These are phyloP conservation scores for Pteropus rufus DNA, from an alignment of 2,797 vertebrate genomes.

Conservation along the genomic window DNA sequence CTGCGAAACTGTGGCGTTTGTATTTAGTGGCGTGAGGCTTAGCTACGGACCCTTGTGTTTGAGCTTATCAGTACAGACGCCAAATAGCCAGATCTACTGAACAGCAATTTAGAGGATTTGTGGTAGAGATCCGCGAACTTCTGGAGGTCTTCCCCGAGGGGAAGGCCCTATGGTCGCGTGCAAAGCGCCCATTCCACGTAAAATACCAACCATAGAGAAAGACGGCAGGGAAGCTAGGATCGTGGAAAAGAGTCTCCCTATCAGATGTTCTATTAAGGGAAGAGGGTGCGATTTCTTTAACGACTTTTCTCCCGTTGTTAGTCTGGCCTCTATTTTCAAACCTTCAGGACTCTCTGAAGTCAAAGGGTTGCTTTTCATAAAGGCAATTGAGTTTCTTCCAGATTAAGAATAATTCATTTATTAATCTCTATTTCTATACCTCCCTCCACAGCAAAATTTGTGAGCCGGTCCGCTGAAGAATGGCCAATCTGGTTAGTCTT, in stretches of 20 bases:
- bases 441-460: neutral
- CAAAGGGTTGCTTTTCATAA: neutral
- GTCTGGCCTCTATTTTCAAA: neutral
- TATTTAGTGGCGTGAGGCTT: neutral
- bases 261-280: neutral
- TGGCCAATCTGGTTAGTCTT: slow-evolving; percentile 51
- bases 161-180: neutral
- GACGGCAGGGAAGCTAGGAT: neutral
- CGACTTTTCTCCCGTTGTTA: neutral
- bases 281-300: neutral
- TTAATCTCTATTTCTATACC: neutral
- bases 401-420: neutral
- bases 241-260: neutral
- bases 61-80: neutral
- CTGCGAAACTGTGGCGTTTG: neutral
- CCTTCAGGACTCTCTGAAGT: neutral
- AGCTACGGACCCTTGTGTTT: neutral
- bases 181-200: neutral
- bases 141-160: neutral
- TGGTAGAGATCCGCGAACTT: neutral
- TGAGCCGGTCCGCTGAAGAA: neutral
- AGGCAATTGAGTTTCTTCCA: neutral
- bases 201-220: neutral
- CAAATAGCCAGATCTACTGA: neutral
- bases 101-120: neutral